Base-by-base conservation (phyloP, 2,888 invertebrate species). In the Gerosis bhagava region DNA sequence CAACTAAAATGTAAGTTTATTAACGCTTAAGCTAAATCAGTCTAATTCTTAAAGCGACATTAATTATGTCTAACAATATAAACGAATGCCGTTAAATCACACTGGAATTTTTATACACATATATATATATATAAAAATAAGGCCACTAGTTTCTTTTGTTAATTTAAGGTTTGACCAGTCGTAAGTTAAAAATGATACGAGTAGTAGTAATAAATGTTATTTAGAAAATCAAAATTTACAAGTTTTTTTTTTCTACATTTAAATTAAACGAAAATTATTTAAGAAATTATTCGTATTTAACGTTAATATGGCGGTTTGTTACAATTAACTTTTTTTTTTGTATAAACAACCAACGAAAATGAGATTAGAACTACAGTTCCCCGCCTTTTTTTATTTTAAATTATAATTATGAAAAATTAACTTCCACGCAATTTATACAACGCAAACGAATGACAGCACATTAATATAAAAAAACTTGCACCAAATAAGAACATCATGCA, bases 41-140 rank as follows among this genome's bases (percentile, higher is more conserved):
- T 88, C 87, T 88, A 87, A 84, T 86, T 83, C 87, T 88, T 88
- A 88, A 82, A 86, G 84, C 83, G 84, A 88, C 79, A 81, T 77
- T n/a, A 74, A 78, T 59, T 67, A 79, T 75, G 79, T 84, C 83
- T 83, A 84, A 78, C 74, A 78, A 76, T 86, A 83, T 82, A 84
- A 83, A 79, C 78, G 77, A 83, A 80, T 73, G 72, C 73, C 72
- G 73, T 76, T 73, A 79, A 70, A 65, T 75, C 71, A 75, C 83
- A 86, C 83, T 86, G 86, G 83, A 82, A 79, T 79, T 77, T 79
- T n/a, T n/a, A n/a, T n/a, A n/a, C n/a, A n/a, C n/a, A n/a, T n/a
- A n/a, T n/a, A n/a, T 79, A 53, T 57, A 63, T 54, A 57, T 55
- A 67, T 66, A 65, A 62, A 60, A 73, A 68, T 71, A 79, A 88